A percentile compares a stretch with the other conserved stretches of the same genome.
Conservation (phyloP, 2,113 vertebrate species). For the Paratilapia polleni region DNA sequence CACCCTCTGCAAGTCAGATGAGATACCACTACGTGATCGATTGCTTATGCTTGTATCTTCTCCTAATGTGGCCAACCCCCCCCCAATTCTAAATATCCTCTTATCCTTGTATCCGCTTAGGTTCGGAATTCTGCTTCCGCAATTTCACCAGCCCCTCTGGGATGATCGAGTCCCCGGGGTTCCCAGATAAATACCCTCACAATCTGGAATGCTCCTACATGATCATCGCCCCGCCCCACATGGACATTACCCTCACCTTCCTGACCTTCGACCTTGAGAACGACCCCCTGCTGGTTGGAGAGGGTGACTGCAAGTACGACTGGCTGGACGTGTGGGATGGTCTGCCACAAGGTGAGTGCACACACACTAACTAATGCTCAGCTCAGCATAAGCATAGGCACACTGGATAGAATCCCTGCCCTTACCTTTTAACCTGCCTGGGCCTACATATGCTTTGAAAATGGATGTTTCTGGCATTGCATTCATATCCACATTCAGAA, state of each 20-base stretch:
- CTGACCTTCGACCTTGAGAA: conserved; percentile 96
- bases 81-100: background rate
- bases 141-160: conserved; percentile 92
- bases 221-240: conserved; percentile 92
- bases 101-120: conserved; percentile 69
- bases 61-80: conserved; percentile 23
- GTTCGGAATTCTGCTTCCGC: conserved; percentile 96
- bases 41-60: conserved; percentile 26
- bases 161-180: conserved; percentile 95
- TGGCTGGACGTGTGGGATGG: conserved; percentile 99
- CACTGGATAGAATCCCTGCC: background rate
- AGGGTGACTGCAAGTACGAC: conserved; percentile 97
- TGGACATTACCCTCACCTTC: conserved; percentile 94
- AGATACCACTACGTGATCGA: conserved; percentile 57
- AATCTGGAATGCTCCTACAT: conserved; percentile 97
- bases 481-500: background rate
- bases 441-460: background rate
- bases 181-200: conserved; percentile 98
- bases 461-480: background rate
- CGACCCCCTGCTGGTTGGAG: conserved; percentile 91
- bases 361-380: background rate
- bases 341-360: conserved; percentile 90
- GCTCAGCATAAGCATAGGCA: background rate
- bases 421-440: background rate
- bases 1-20: conserved; percentile 67